Base-by-base conservation (phyloP, 1,140 invertebrate genomes). In the Calliopsis andreniformis region DNA sequence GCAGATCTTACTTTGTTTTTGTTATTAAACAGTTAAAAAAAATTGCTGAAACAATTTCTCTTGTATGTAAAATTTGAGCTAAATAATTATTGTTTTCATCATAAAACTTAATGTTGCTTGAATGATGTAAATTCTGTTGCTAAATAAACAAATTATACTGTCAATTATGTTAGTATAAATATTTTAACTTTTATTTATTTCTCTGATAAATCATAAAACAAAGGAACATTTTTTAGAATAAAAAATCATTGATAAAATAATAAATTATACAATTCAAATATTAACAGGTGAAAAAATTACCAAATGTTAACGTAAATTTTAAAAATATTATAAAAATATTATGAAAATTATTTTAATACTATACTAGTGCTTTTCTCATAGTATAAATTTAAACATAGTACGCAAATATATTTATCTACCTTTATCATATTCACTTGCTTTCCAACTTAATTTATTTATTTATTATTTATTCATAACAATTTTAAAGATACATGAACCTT, bases 361-460 rank as follows among this genome's bases (percentile, higher is more conserved):
- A 25, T 80, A 62, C 73, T 51, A 56, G 80, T 81, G 75, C 81
- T 76, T 80, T 61, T 78, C 80, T 80, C 59, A 32, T 70, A 77
- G 61, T 51, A 43, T 62, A 73, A 78, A 23, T 58, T 32, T 58
- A 18, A 30, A 30, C 49, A 30, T 56, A 51, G 20, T 56, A n/a
- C n/a, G n/a, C n/a, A n/a, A n/a, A n/a, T n/a, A n/a, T n/a, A n/a
- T n/a, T n/a, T n/a, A n/a, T n/a, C n/a, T n/a, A n/a, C n/a, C n/a
- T n/a, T n/a, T n/a, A n/a, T n/a, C n/a, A n/a, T n/a, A n/a, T n/a
- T n/a, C n/a, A n/a, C n/a, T n/a, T n/a, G n/a, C n/a, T n/a, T n/a
- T n/a, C n/a, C n/a, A n/a, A n/a, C n/a, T n/a, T n/a, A n/a, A n/a
- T 69, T 39, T 69, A 35, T 56, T 43, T 49, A 49, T 78, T 42